These are phyloP conservation scores for Galemys pyrenaicus DNA, from an alignment of 2,113 vertebrate species.

Conservation along the genomic window DNA sequence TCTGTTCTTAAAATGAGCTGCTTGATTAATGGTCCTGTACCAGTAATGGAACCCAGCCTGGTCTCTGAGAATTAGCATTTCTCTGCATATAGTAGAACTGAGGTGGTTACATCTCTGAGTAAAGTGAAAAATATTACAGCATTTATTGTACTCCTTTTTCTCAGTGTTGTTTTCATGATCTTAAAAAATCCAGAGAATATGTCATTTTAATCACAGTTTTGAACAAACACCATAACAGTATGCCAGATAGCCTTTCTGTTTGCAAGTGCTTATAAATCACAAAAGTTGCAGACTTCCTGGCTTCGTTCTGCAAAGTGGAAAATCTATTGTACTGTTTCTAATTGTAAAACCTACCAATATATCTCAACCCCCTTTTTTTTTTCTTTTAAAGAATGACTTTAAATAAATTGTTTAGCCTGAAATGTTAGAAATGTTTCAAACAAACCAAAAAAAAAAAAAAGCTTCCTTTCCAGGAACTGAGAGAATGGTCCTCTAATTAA, in stretches of 20 bases:
- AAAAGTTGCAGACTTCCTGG: background rate
- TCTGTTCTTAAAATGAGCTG: background rate
- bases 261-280: background rate
- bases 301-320: background rate
- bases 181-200: constrained; percentile 16
- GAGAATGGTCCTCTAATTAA: constrained; percentile 35
- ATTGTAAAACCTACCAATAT: background rate
- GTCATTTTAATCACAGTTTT: constrained; percentile 16
- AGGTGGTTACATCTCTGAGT: constrained; percentile 19
- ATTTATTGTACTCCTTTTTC: background rate
- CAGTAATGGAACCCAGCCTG: background rate
- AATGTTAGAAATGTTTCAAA: constrained; percentile 36
- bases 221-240: background rate
- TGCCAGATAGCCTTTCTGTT: constrained; percentile 1
- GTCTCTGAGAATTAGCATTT: background rate
- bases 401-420: constrained; percentile 43
- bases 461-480: constrained; percentile 14
- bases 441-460: background rate
- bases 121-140: background rate
- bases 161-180: constrained; percentile 30
- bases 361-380: background rate
- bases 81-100: background rate
- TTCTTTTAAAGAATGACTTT: constrained; percentile 20
- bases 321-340: background rate
- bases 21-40: background rate